These are phyloP conservation scores for Chrysocyon brachyurus DNA, from an alignment of 2,797 vertebrate genomes.

Conservation along the genomic window DNA sequence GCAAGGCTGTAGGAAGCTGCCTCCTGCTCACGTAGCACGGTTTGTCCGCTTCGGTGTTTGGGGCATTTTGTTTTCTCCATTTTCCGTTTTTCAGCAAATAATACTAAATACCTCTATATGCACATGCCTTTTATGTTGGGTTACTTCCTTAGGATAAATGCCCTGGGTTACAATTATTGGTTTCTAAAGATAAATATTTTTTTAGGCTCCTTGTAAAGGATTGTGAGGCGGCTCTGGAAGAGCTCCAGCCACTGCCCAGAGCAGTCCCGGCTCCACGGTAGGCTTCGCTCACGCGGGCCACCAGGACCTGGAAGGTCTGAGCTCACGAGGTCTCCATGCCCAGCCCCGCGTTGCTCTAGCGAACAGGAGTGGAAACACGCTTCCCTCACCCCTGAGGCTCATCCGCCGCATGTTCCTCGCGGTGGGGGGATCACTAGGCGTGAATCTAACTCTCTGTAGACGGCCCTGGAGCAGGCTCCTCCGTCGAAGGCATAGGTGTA, in stretches of 20 bases:
- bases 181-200: background rate
- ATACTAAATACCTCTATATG: background rate
- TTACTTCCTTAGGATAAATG: constrained; percentile 27
- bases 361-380: background rate
- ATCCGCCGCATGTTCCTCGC: background rate
- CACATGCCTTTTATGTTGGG: background rate
- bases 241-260: background rate
- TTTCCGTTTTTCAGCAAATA: constrained; percentile 33
- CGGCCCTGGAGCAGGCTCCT: background rate
- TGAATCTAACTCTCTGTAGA: background rate
- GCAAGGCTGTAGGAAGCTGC: background rate
- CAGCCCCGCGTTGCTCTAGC: background rate
- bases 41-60: background rate
- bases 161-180: background rate
- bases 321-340: background rate
- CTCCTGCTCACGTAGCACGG: background rate
- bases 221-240: background rate
- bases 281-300: background rate
- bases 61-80: constrained; percentile 12
- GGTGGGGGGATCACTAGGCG: background rate
- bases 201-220: background rate
- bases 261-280: background rate
- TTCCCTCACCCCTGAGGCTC: background rate
- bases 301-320: background rate
- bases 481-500: background rate